Base-by-base conservation (phyloP, 1,140 invertebrate species). In the Mya arenaria region DNA sequence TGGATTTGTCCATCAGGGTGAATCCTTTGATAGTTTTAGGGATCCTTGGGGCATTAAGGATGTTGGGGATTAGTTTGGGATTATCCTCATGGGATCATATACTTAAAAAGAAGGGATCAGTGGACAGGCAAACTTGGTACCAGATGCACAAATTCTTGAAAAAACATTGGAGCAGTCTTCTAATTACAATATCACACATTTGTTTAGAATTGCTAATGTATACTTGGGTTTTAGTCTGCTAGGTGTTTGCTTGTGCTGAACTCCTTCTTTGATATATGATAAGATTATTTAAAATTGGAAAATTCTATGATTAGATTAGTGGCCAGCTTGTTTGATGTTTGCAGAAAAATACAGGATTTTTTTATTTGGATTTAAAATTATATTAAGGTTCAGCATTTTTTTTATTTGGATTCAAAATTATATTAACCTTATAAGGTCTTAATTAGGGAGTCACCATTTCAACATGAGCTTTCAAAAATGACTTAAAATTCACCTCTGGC, bases 141-240 rank as follows among this genome's bases (percentile, higher is more conserved):
- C 69, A 72, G 48, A 30, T 72, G 69, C 28, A 17, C 41, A 56
- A 5, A 71, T 52, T 36, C n/a, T 72, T 56, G 30, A 19, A 56
- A 8, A n/a, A n/a, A n/a, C n/a, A n/a, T n/a, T n/a, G n/a, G n/a
- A n/a, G n/a, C n/a, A n/a, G n/a, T n/a, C n/a, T 32, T 25, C 4
- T 1, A 37, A 65, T 75, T 36, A n/a, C 6, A 65, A 44, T 17
- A 65, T 75, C 56, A 75, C 73, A 75, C 73, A 63, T 75, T 63
- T 75, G 73, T 75, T 63, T 75, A 41, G 23, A 63, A 34, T 63
- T n/a, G 23, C 63, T 75, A 28, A 75, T 48, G 44, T 75, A 75
- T 75, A 75, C 73, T 75, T 75, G 39, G 25, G 23, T 60, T 41
- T 75, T 75, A 65, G 62, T 56, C 62, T 63, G 13, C n/a, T 6